Base-by-base conservation (phyloP, 2,888 invertebrate genomes). In the Octodonta nipae region DNA sequence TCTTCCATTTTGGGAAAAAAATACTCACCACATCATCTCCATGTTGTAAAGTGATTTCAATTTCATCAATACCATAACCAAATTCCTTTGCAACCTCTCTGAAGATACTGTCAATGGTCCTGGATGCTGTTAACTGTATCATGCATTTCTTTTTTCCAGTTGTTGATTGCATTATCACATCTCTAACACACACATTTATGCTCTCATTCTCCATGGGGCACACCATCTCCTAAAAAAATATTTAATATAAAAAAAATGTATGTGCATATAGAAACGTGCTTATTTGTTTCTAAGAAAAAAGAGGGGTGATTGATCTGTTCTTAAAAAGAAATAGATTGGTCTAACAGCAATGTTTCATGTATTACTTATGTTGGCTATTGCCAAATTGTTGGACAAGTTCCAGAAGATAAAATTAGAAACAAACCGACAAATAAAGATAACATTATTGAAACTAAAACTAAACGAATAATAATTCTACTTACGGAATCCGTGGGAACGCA, bases 31-130 rank as follows among this genome's bases (percentile, higher is more conserved):
- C 43, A 27, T 41, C 43, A 24, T 43, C 46, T 28, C 40, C 41
- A 15, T 38, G 43, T 43, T 62, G n/a, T n/a, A 40, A 10, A 40
- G 30, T 10, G 36, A 50, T 34, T 30, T 47, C 60, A 7, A 63
- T 56, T 33, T 64, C 61, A 46, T 47, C 45, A 4, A 37, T 24
- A 17, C 30, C 34, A 65, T 67, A 34, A 17, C 60, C 57, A 45
- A 63, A 66, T 34, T 60, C 54, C 25, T 55, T 52, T 3, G 63
- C 63, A 15, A 71, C 62, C 38, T 68, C 65, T 25, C 58, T 52
- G 26, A 70, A 59, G 30, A 72, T 52, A 15, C 60, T 55, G 15
- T 55, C 52, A 15, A 67, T 62, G 5, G 58, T 51, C 33, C 58
- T 64, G 8, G 65, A 60, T 8, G 62, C 61, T 12, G 64, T 60